phyloP scores from a whole-genome alignment of 1,140 invertebrate species.

The Medauroidea extradentata region DNA sequence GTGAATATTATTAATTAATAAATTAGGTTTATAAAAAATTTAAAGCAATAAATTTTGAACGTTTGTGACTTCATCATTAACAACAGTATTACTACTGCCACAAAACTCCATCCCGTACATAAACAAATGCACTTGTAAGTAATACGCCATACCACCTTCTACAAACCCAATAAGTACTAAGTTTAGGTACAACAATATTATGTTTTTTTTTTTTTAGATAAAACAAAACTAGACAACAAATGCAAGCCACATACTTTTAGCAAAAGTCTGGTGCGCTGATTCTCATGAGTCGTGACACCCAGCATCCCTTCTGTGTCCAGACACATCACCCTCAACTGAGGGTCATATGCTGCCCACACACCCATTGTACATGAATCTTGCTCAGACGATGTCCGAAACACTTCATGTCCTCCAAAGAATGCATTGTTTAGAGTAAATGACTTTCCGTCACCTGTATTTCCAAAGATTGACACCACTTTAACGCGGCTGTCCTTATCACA shows the following conservation, averaged over 20 bases:
- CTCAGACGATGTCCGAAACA: conserved; percentile 68
- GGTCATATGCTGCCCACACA: conserved; percentile 74
- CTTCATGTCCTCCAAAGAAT: conserved; percentile 69
- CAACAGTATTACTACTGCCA: too few species aligned
- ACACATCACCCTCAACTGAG: conserved; percentile 59
- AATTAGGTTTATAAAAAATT: too few species aligned
- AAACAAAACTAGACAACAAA: conserved; percentile 76
- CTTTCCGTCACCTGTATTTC: conserved; percentile 83
- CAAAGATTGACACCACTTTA: conserved; percentile 84
- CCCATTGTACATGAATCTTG: conserved; percentile 75
- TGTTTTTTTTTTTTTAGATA: too few species aligned
- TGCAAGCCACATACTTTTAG: conserved; percentile 59
- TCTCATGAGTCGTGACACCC: conserved; percentile 61
- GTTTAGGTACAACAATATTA: too few species aligned
- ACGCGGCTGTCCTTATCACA: conserved; percentile 51
- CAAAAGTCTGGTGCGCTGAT: conserved; percentile 66
- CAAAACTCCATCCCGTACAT: too few species aligned
- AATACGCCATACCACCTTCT: too few species aligned
- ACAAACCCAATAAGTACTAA: too few species aligned
- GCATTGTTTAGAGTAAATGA: conserved; percentile 77
- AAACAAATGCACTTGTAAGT: too few species aligned
- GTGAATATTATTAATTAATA: too few species aligned
- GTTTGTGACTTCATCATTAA: too few species aligned
- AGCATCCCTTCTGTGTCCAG: conserved; percentile 78
- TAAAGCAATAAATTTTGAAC: too few species aligned